Conservation (phyloP, 1,140 invertebrate genomes). For the Diabrotica undecimpunctata region DNA sequence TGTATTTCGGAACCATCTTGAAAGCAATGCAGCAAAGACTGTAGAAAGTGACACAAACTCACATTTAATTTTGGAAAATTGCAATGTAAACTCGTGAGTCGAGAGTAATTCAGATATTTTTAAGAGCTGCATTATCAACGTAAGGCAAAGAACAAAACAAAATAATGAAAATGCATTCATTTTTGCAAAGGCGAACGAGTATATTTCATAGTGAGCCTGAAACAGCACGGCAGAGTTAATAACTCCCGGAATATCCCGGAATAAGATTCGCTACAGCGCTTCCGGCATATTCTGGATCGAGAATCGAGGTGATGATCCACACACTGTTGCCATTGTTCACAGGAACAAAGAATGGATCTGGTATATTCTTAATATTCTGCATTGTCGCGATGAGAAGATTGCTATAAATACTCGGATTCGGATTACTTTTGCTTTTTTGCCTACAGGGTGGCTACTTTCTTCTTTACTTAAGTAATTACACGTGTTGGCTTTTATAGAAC, state of each 20-base stretch:
- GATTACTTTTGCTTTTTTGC: neutral
- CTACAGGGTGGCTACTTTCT: neutral
- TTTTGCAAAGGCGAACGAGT: slow-evolving; percentile 28
- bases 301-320: slow-evolving; percentile 28
- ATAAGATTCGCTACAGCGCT: slow-evolving; percentile 23
- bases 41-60: neutral
- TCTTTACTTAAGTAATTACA: too few relatives aligned
- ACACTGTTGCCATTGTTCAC: slow-evolving; percentile 27
- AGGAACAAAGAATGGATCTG: slow-evolving; percentile 11
- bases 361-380: slow-evolving; percentile 23
- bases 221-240: slow-evolving; percentile 22
- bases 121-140: slow-evolving; percentile 22
- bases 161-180: slow-evolving; percentile 42
- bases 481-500: too few relatives aligned
- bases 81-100: slow-evolving; percentile 6
- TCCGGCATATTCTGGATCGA: slow-evolving; percentile 18
- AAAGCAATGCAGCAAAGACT: neutral
- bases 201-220: slow-evolving; percentile 25
- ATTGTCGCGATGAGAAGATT: slow-evolving; percentile 23
- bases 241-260: slow-evolving; percentile 23
- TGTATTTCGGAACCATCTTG: neutral
- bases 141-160: slow-evolving; percentile 26
- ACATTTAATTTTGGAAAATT: slow-evolving; percentile 1
- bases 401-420: slow-evolving; percentile 13
- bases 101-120: slow-evolving; percentile 9